Evolutionary conservation across 2,113 vertebrate genomes (phyloP), one percentile per base, ranked within the genome.

Genomic region (Percopsis transmontana): DNA sequence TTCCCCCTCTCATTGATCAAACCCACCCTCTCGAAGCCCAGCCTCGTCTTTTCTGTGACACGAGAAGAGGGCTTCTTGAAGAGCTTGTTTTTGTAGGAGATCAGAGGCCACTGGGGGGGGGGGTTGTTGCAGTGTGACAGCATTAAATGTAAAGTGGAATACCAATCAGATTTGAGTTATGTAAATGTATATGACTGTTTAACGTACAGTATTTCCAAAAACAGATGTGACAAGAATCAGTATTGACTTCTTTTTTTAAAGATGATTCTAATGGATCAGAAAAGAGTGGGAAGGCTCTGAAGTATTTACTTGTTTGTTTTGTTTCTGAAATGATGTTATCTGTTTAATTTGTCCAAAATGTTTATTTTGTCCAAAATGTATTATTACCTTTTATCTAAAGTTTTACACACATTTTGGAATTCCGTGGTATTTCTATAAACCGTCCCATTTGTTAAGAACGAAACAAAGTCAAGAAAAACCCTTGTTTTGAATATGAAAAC

Each of bases 251-350:
- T 53, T 4, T 53, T 23, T 23, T 13, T 27, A 13, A 1, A 5
- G 51, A 23, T 20, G 20, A 21, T 19, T 20, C 50, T 51, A 54
- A 73, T 27, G 2, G 51, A 48, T 65, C 54, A 58, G 44, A 66
- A 66, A 72, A 74, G 85, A 83, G 65, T 80, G 91, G 89, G 84
- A 92, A 84, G 87, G 83, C 87, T 91, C 72, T 79, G 79, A 38
- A 82, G 77, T 89, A 88, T 84, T 79, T 79, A 58, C 50, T 87
- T 83, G 89, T 76, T 84, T 74, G 86, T 80, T 54, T 75, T 81
- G 71, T 88, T 72, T 84, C 57, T 80, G 76, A 53, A 81, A 41
- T 7, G 33, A 71, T 84, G 77, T 88, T 71, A 19, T 79, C 56
- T 74, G 56, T 88, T 45, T 77, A 68, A 76, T 58, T 20, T 80